phyloP scores from a whole-genome alignment of 37 sponge, comb jelly and placozoan species.

The Beroe ovata region DNA sequence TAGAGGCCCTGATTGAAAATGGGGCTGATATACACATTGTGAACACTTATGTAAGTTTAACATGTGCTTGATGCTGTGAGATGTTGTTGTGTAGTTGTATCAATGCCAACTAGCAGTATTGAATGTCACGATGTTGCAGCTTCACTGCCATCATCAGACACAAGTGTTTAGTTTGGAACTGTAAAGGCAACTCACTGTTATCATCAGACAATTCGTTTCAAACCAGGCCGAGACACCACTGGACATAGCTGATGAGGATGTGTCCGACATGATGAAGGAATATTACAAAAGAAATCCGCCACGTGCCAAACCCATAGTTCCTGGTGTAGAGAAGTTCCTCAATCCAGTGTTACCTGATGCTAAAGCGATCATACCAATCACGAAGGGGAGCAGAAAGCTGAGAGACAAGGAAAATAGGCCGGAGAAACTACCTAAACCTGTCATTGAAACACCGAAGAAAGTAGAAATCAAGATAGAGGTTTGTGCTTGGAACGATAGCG shows the following conservation, averaged over 20 bases:
- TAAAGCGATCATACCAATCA: background rate
- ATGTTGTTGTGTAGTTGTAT: too few species aligned
- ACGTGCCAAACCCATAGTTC: constrained; percentile 12
- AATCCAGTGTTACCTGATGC: constrained; percentile 4
- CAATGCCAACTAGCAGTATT: too few species aligned
- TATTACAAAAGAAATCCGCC: constrained; percentile 39
- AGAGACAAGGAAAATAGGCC: constrained; percentile 57
- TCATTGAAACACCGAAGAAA: background rate
- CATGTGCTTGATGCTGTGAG: too few species aligned
- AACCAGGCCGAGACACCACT: constrained; percentile 60
- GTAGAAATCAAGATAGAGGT: background rate
- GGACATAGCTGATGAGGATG: constrained; percentile 42
- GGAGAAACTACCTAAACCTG: constrained; percentile 28
- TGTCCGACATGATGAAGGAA: constrained; percentile 30
- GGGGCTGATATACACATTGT: constrained; percentile 59
- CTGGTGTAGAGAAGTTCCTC: constrained; percentile 28
- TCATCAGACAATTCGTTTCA: too few species aligned
- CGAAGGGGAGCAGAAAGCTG: constrained; percentile 44
- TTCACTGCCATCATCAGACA: too few species aligned
- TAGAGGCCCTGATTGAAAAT: constrained; percentile 31
- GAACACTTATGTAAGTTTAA: constrained; percentile 50
- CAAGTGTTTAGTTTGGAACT: too few species aligned
- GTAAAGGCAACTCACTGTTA: too few species aligned
- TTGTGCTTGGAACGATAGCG: too few species aligned
- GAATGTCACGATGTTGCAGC: too few species aligned